Base-by-base conservation (phyloP, 2,113 vertebrate species). In the Oryzias celebensis region DNA sequence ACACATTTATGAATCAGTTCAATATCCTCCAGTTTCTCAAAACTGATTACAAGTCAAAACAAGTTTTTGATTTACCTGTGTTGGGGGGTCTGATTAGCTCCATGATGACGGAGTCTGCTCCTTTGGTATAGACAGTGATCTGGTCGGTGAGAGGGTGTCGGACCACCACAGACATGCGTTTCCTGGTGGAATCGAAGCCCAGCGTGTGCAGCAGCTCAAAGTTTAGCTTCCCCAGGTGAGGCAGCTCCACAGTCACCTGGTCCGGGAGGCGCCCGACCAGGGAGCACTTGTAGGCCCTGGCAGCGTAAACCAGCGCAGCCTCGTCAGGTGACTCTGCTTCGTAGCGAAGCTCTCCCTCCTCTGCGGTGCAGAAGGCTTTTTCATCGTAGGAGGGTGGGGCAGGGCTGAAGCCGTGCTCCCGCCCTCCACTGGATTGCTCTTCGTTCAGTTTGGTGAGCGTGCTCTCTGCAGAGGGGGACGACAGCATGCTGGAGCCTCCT, bases 141-240 rank as follows among this genome's bases (percentile, higher is more conserved):
- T 98, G 94, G 26, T 94, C 92, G 0, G 96, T 98, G 62, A 99
- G 92, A 0, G 97, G 96, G 83, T 99, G 94, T 5, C 94, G 87
- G 20, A 99, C 94, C 70, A 99, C 96, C 81, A 99, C 96, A 0
- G 97, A 99, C 97, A 99, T 99, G 60, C 97, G 92, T 71, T 98
- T 97, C 71, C 97, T 92, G 69, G 92, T 58, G 24, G 96, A 95
- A 89, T 99, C 97, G 5, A 99, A 99, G 43, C 94, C 94, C 74
- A 99, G 90, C 0, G 95, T 98, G 83, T 99, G 97, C 78, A 99
- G 91, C 63, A 98, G 91, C 86, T 98, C 95, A 7, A 99, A 98
- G 80, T 70, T 94, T 74, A 99, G 86, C 54, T 91, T 93, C 52
- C 97, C 97, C 86, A 98, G 87, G 81, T 96, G 93, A 7, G 97